Percentiles rank a stretch among this genome's conserved stretches.
phyloP scores from a whole-genome alignment of 2,113 vertebrate species.

The Neolamprologus tretocephalus region DNA sequence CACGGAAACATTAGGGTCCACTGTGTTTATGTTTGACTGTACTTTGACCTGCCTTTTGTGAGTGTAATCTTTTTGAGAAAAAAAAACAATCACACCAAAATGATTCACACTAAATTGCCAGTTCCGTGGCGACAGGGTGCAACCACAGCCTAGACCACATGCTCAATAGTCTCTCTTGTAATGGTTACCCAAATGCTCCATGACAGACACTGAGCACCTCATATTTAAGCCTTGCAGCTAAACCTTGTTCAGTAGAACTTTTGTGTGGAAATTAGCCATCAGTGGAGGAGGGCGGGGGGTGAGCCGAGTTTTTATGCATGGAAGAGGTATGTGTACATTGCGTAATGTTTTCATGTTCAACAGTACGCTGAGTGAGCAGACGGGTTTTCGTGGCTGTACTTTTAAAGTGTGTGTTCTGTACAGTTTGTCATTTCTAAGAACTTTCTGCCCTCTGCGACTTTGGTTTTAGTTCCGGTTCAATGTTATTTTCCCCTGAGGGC shows the following conservation, averaged over 20 bases:
- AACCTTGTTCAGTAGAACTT: slow-evolving; percentile 4
- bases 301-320: neutral
- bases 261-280: neutral
- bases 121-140: slow-evolving; percentile 4
- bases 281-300: neutral
- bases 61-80: neutral
- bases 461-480: neutral
- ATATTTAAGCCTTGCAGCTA: neutral
- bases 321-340: neutral
- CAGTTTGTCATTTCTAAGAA: neutral
- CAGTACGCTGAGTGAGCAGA: slow-evolving; percentile 2
- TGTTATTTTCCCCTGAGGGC: neutral
- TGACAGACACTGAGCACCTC: neutral
- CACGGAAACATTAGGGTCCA: neutral
- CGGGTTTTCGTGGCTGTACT: slow-evolving; percentile 19
- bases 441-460: neutral
- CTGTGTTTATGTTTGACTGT: neutral
- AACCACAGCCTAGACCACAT: slow-evolving; percentile 15
- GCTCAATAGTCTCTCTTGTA: neutral
- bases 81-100: neutral
- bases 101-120: slow-evolving; percentile 37
- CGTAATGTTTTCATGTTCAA: slow-evolving; percentile 51
- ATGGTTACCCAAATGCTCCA: neutral
- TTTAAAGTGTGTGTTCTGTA: neutral
- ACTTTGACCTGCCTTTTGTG: slow-evolving; percentile 32